These are phyloP conservation scores for Lethenteron reissneri DNA, from an alignment of 2,113 vertebrate genomes.

Conservation along the genomic window DNA sequence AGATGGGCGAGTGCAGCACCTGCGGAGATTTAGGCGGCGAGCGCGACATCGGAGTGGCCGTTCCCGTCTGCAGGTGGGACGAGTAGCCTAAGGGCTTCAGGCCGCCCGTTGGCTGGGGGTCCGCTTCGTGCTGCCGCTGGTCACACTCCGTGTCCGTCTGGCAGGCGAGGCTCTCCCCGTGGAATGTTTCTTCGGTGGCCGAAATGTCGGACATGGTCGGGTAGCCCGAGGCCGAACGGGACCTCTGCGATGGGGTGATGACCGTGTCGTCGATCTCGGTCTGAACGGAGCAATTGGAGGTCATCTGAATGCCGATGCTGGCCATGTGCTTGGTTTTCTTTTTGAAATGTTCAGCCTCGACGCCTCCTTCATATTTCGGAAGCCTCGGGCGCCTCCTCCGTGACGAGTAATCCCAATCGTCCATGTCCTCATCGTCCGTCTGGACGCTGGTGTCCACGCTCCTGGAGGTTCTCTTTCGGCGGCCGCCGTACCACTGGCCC, in stretches of 20 bases:
- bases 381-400: constrained; percentile 53
- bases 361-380: constrained; percentile 42
- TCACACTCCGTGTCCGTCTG: constrained; percentile 53
- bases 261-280: constrained; percentile 76
- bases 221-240: constrained; percentile 59
- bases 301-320: constrained; percentile 84
- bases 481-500: constrained; percentile 27
- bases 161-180: constrained; percentile 68
- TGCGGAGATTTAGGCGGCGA: constrained; percentile 68
- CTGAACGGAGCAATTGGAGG: constrained; percentile 90
- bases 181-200: constrained; percentile 66
- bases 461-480: constrained; percentile 49
- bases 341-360: constrained; percentile 28
- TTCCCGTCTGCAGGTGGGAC: constrained; percentile 54
- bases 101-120: not conserved
- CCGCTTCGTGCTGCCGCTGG: too few species aligned
- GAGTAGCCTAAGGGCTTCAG: constrained; percentile 37
- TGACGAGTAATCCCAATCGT: constrained; percentile 66
- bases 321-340: constrained; percentile 48
- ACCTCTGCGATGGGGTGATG: constrained; percentile 46
- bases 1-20: constrained; percentile 64
- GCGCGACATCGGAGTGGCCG: constrained; percentile 45
- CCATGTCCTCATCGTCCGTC: constrained; percentile 73
- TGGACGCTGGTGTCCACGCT: constrained; percentile 69
- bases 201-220: constrained; percentile 89